phyloP scores from a whole-genome alignment of 1,140 invertebrate species.

The Hirudo medicinalis region DNA sequence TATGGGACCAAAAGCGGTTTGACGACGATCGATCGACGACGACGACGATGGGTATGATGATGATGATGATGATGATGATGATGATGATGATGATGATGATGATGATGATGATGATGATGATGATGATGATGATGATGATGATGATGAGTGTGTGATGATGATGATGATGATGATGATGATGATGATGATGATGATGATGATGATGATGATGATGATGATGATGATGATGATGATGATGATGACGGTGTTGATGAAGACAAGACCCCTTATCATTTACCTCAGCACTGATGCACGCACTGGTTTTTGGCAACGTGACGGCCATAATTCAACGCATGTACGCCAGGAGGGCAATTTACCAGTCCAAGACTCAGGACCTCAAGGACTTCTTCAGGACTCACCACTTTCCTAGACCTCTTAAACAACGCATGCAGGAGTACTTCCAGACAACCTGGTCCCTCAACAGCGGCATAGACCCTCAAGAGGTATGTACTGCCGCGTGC shows the following conservation, averaged over 20 bases:
- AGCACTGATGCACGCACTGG: conserved; percentile 42
- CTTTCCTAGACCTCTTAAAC: conserved; percentile 82
- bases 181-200: neutral
- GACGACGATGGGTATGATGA: neutral
- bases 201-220: neutral
- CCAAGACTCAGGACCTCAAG: conserved; percentile 40
- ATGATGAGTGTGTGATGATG: conserved; percentile 1
- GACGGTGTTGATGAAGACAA: neutral
- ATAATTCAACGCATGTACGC: conserved; percentile 42
- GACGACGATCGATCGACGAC: neutral
- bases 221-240: neutral
- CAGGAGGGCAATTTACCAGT: conserved; percentile 36
- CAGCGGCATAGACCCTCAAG: conserved; percentile 74
- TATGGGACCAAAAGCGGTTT: no score
- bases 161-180: conserved; percentile 14
- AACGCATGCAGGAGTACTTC: conserved; percentile 89
- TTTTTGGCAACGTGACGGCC: conserved; percentile 42
- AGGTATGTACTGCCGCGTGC: conserved; percentile 33
- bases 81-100: conserved; percentile 4
- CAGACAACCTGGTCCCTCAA: conserved; percentile 96
- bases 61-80: conserved; percentile 9
- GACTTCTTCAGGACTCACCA: conserved; percentile 36
- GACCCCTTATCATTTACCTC: conserved; percentile 1
- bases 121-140: neutral
- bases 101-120: conserved; percentile 12